Base-by-base conservation (phyloP, 2,113 vertebrate species). In the Mesembrinibis cayennensis region DNA sequence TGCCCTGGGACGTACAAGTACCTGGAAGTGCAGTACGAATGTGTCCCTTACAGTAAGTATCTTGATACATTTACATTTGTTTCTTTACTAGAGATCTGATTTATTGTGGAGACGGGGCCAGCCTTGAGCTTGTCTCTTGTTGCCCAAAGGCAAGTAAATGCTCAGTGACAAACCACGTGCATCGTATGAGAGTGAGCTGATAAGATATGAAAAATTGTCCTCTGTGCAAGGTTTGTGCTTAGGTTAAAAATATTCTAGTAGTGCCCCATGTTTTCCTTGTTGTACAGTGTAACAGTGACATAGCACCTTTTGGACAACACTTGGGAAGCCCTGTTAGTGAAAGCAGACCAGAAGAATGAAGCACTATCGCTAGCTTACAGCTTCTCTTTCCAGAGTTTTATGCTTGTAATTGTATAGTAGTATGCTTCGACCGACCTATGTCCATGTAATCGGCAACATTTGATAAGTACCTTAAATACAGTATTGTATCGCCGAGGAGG, bases 31-130 rank as follows among this genome's bases (percentile, higher is more conserved):
- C 99, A 99, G 83, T 99, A 99, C 23, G 99, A 99, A 97, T 99
- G 99, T 94, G 99, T 99, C 44, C 99, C 99, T 92, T 99, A 99
- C 98, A 99, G 99, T 99, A 99, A 73, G 99, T 99, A 98, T 97
- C 91, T 72, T 82, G 59, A 66, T 92, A 2, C 78, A 32, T 67
- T 95, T 97, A 77, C 74, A 69, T 71, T 95, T 95, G 8, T 6
- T 79, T 77, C 58, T 49, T 87, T 72, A 53, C 40, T 73, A 91
- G 67, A 83, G 62, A 82, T 47, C n/a, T 77, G 42, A 67, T 94
- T 85, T 82, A 49, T 53, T 58, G 44, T 65, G 70, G 73, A 76
- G 63, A 63, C 40, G 55, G 61, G 40, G 56, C 19, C 53, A 56
- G 44, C 86, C 83, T 84, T 76, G 83, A 95, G 52, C 72, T 86